Base-by-base conservation (phyloP, 2,113 vertebrate genomes). In the Cyprinodon brontotheroides region DNA sequence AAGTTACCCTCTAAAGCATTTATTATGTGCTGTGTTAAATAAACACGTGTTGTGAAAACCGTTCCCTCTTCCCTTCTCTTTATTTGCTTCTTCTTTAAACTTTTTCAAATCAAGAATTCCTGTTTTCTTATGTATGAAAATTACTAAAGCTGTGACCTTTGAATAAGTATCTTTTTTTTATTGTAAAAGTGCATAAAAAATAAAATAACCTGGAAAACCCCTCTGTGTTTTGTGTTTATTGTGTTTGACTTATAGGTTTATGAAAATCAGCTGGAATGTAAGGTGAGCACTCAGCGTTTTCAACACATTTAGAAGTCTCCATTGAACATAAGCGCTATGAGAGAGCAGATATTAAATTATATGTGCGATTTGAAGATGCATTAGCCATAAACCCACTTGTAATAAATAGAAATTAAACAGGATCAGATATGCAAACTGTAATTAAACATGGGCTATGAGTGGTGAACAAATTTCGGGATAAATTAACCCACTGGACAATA, bases 141-240 rank as follows among this genome's bases (percentile, higher is more conserved):
- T 10, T 37, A 64, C 29, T 29, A 29, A 29, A 29, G 29, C 29
- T 29, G 29, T 29, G 10, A 64, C 1, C n/a, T 57, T 9, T 13
- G 37, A 10, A 40, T 13, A 11, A 45, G 2, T 45, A 1, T 0
- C 22, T n/a, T 40, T 3, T 50, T 8, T 43, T 11, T 61, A 45
- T 74, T 3, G 36, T 36, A 43, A 53, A 2, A 20, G 50, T 20
- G 15, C 13, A 36, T 7, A 38, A 38, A 8, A 68, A 17, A 60
- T 0, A 89, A 88, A 89, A 86, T 3, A 3, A 63, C 0, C 12
- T 80, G 3, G 4, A 68, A 1, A 29, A 79, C 37, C 1, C 22
- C 38, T 3, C 3, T n/a, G 60, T 71, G 76, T 72, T 43, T 22
- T 78, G 40, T 75, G 0, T 74, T 17, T 10, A 73, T 71, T 70